Conservation (phyloP, 2,888 invertebrate species). For the Eutolmus rufibarbis region DNA sequence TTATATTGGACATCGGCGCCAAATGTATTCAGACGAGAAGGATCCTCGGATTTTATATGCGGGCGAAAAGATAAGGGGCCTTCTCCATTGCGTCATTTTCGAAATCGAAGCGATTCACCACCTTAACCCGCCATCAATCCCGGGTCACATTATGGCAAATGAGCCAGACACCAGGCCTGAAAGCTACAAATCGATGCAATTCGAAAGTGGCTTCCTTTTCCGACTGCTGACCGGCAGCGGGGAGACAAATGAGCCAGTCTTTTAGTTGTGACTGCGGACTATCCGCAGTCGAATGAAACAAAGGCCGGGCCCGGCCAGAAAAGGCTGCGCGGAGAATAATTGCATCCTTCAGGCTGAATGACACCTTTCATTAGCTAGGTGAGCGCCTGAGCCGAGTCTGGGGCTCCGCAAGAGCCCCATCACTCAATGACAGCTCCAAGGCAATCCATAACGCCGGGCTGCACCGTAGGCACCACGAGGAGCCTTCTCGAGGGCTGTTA, state of each 20-base stretch:
- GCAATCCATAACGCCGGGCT: neutral
- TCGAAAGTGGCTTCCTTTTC: slow-evolving; percentile 7
- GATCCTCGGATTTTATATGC: neutral
- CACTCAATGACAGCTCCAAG: slow-evolving; percentile 7
- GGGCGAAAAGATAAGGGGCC: neutral
- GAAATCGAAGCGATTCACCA: neutral
- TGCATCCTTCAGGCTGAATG: slow-evolving; percentile 36
- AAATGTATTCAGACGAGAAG: neutral
- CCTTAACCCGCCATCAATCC: neutral
- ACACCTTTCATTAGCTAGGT: slow-evolving; percentile 33
- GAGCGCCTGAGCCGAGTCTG: neutral
- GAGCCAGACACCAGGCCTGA: neutral
- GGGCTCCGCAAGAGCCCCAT: slow-evolving; percentile 6
- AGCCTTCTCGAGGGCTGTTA: neutral
- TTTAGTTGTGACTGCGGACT: neutral
- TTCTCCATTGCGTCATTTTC: neutral
- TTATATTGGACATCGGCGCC: neutral
- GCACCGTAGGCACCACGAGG: neutral
- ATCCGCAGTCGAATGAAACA: slow-evolving; percentile 6
- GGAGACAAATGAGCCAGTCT: neutral
- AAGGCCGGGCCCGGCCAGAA: neutral
- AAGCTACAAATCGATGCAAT: slow-evolving; percentile 12
- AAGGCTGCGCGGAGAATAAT: slow-evolving; percentile 20
- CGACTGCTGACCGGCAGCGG: neutral
- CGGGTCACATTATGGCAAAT: neutral